Evolutionary conservation across 2,888 invertebrate species (phyloP).

Genomic region (Maniola hyperantus): DNA sequence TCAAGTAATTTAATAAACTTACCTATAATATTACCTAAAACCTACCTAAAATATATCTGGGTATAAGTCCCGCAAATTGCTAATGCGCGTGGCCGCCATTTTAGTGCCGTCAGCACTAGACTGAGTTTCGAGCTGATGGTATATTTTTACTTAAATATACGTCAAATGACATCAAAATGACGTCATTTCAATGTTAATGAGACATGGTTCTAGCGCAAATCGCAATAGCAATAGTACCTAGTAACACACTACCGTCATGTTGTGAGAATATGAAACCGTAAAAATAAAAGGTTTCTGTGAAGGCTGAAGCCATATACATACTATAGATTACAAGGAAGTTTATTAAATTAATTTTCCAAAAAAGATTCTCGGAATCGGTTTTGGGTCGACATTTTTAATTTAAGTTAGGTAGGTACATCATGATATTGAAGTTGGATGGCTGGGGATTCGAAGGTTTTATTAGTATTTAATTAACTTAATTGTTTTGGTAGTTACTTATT

Average conservation of each 20-base stretch:
- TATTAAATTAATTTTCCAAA: conserved; percentile 27
- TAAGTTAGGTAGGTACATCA: background rate
- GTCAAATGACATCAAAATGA: no score
- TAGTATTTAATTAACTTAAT: background rate
- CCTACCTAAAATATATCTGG: background rate
- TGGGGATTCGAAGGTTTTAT: background rate
- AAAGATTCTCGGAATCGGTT: background rate
- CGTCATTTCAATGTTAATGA: no score
- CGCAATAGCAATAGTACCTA: no score
- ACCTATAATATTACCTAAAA: background rate
- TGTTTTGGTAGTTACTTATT: no score
- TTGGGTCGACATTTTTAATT: background rate
- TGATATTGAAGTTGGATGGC: background rate
- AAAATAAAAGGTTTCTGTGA: conserved; percentile 30
- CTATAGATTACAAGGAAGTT: conserved; percentile 23
- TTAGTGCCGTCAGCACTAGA: no score
- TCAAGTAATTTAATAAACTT: no score
- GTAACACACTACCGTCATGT: no score
- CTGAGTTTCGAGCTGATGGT: no score
- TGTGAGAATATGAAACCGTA: conserved; percentile 12
- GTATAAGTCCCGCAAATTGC: no score
- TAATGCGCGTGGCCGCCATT: no score
- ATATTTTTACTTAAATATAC: no score
- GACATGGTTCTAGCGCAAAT: no score
- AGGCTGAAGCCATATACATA: conserved; percentile 29